These are phyloP conservation scores for Noctua pronuba DNA, from an alignment of 2,888 invertebrate genomes.

Conservation along the genomic window DNA sequence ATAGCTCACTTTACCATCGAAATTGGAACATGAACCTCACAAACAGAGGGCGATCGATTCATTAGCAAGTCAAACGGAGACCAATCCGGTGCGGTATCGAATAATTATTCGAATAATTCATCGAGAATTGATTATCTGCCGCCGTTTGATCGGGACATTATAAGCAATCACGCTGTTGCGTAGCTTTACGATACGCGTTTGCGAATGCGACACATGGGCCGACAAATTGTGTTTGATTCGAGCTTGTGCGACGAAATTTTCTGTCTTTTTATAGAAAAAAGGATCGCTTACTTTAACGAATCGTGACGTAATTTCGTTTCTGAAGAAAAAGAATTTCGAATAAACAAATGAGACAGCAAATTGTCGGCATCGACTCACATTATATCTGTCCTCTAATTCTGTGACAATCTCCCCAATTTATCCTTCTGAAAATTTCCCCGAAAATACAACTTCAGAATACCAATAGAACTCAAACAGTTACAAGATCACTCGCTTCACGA, in stretches of 20 bases:
- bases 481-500: constrained; percentile 1
- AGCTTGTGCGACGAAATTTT: background rate
- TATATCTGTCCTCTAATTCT: background rate
- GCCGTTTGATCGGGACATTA: constrained; percentile 47
- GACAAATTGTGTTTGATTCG: constrained; percentile 22
- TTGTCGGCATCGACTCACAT: background rate
- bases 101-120: constrained; percentile 67
- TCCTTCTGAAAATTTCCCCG: constrained; percentile 1
- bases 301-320: constrained; percentile 24
- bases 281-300: constrained; percentile 18
- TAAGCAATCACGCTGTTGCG: constrained; percentile 32
- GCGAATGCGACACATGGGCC: constrained; percentile 6
- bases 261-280: background rate
- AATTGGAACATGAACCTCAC: constrained; percentile 56
- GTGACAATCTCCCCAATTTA: constrained; percentile 9
- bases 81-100: constrained; percentile 51
- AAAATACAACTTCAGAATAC: constrained; percentile 6
- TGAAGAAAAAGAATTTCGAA: background rate
- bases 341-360: constrained; percentile 3
- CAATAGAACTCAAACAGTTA: constrained; percentile 9
- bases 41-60: constrained; percentile 64
- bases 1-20: constrained; percentile 42
- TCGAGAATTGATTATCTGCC: constrained; percentile 63
- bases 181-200: constrained; percentile 6
- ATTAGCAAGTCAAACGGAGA: constrained; percentile 72